These are phyloP conservation scores for Sapayoa aenigma DNA, from an alignment of 2,113 vertebrate species.

Conservation along the genomic window DNA sequence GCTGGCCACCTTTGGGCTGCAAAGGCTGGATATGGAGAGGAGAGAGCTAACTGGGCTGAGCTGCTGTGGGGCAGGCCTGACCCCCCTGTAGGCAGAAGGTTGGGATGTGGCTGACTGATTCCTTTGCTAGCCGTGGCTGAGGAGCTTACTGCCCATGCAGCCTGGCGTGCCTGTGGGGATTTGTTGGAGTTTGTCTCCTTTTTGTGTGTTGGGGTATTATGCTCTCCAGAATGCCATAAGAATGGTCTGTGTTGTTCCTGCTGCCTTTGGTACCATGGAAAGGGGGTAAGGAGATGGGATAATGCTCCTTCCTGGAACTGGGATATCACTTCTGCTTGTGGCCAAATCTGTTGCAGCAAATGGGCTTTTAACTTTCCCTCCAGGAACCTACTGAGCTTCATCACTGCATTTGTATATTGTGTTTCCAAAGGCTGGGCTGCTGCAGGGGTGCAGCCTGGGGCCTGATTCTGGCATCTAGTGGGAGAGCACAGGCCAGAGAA, in stretches of 20 bases:
- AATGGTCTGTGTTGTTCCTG: neutral
- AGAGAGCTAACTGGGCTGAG: neutral
- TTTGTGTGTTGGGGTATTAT: neutral
- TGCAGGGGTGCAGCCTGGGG: neutral
- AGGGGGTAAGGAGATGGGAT: neutral
- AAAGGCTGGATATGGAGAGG: neutral
- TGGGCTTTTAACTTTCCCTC: neutral
- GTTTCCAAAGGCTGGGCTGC: neutral
- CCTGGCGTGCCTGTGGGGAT: neutral
- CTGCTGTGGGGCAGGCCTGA: neutral
- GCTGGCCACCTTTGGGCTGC: neutral
- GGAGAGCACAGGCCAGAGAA: neutral
- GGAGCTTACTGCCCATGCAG: neutral
- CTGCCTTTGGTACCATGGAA: neutral
- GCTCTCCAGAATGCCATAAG: rapidly evolving
- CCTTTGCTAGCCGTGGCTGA: neutral
- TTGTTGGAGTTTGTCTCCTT: neutral
- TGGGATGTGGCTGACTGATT: neutral
- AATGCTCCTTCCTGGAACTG: neutral
- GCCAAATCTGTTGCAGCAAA: neutral
- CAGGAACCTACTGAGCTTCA: neutral
- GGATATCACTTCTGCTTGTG: neutral
- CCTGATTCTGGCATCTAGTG: neutral
- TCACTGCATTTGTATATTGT: rapidly evolving
- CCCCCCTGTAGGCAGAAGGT: neutral